These are phyloP conservation scores for Matsumyia berberina DNA, from an alignment of 2,888 invertebrate genomes.

Conservation along the genomic window DNA sequence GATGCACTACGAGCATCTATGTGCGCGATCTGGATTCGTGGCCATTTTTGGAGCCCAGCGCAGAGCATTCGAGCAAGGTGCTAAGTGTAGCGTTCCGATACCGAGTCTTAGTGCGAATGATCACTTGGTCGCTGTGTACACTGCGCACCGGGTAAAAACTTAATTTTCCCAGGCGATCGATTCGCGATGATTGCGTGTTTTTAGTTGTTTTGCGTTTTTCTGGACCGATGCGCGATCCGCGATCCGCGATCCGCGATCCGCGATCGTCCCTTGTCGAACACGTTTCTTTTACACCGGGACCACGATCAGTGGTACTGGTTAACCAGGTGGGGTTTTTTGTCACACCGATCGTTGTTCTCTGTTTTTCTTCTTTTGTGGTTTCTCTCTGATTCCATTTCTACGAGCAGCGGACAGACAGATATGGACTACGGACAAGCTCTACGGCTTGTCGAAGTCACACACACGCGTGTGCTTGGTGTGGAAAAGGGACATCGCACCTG, in stretches of 20 bases:
- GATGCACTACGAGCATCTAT: constrained; percentile 51
- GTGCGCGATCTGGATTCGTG: constrained; percentile 69
- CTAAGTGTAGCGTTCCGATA: constrained; percentile 70
- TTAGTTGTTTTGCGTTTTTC: constrained; percentile 66
- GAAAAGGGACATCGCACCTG: constrained; percentile 6
- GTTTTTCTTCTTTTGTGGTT: constrained; percentile 1
- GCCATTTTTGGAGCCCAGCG: constrained; percentile 71
- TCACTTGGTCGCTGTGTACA: constrained; percentile 1
- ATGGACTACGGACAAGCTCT: constrained; percentile 70
- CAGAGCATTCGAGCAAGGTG: constrained; percentile 60
- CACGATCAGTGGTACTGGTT: constrained; percentile 54
- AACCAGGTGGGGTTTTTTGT: constrained; percentile 70
- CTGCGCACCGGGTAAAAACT: constrained; percentile 56
- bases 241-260: constrained; percentile 48
- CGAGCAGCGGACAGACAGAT: constrained; percentile 46
- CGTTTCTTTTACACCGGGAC: constrained; percentile 59
- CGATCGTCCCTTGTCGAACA: constrained; percentile 69
- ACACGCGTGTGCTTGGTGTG: constrained; percentile 14
- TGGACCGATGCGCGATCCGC: constrained; percentile 40
- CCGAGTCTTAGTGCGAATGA: constrained; percentile 5
- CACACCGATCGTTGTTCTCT: constrained; percentile 23
- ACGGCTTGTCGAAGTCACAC: constrained; percentile 60
- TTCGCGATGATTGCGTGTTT: constrained; percentile 75
- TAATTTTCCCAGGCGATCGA: constrained; percentile 76
- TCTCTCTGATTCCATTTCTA: constrained; percentile 28